Base-by-base conservation (phyloP, 2,888 invertebrate species). In the Ariolimax columbianus region DNA sequence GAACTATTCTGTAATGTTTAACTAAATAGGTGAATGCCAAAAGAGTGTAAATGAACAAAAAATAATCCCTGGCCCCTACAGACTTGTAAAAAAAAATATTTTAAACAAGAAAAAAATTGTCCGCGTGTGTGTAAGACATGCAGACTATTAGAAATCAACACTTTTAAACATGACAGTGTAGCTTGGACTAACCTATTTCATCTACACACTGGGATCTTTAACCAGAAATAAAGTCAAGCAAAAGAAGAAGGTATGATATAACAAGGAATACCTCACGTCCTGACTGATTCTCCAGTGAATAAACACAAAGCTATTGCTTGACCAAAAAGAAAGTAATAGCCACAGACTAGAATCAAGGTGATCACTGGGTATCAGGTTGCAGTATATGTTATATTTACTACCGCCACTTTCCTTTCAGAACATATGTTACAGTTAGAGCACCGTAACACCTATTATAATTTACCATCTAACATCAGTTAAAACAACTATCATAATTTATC, bases 301-400 rank as follows among this genome's bases (percentile, higher is more conserved):
- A n/a, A 73, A 75, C 59, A 75, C 63, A 82, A 75, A 75, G 75
- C 82, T 82, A 75, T 63, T 82, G 73, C 40, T 51, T 47, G 17
- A 23, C n/a, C 19, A 17, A 59, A 17, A 38, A 63, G 19, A 63
- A 43, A 43, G 26, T 30, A 63, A 75, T 40, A 75, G 75, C 75
- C 75, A 75, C 43, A 30, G 82, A 82, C 73, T 82, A 82, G 73
- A 82, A 38, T 55, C 9, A 63, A 26, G 43, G 26, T 30, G 9
- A 59, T 38, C 63, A 82, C 82, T 82, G 51, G 66, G 63, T 33
- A 59, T 63, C 63, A 75, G 63, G 63, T 55, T 14, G 23, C 30
- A 55, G 19, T 59, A n/a, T 47, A 38, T 36, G 26, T 59, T 19
- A 23, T 23, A 59, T 59, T 77, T 4, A n/a, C 77, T 77, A 51